Conservation (phyloP, 1,140 invertebrate species). For the Xylocopa sonorina region DNA sequence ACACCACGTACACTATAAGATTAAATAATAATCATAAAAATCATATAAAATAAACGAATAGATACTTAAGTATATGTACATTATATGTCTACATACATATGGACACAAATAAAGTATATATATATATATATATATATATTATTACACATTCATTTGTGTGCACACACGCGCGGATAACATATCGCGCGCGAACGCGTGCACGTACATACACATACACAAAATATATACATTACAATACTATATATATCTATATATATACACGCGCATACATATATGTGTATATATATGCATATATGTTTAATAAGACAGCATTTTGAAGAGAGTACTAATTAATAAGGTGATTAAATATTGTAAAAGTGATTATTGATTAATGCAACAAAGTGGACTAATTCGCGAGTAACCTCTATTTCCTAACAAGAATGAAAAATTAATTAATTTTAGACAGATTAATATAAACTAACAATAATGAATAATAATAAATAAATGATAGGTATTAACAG, state of each 20-base stretch:
- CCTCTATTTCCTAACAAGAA: constrained; percentile 49
- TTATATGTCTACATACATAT: not conserved
- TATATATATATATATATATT: constrained; percentile 34
- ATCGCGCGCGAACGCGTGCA: no score
- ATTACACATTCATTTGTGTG: constrained; percentile 2
- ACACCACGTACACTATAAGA: not conserved
- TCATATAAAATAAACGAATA: not conserved
- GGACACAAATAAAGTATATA: constrained; percentile 21
- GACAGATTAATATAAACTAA: constrained; percentile 42
- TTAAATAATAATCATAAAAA: constrained; percentile 4
- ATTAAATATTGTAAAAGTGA: constrained; percentile 41
- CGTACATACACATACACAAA: no score
- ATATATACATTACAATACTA: not conserved
- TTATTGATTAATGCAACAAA: constrained; percentile 46
- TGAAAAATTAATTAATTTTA: constrained; percentile 49
- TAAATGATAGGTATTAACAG: constrained; percentile 35
- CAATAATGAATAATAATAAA: constrained; percentile 20
- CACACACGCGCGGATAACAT: not conserved
- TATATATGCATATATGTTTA: constrained; percentile 12
- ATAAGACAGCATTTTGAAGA: constrained; percentile 23
- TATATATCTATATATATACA: no score
- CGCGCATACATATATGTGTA: no score
- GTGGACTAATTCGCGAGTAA: constrained; percentile 50
- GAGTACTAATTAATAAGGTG: constrained; percentile 34
- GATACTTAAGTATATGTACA: constrained; percentile 18